Evolutionary conservation across 2,113 vertebrate species (phyloP), one percentile per base, ranked within the genome.

Genomic region (Ancistrus triradiatus): DNA sequence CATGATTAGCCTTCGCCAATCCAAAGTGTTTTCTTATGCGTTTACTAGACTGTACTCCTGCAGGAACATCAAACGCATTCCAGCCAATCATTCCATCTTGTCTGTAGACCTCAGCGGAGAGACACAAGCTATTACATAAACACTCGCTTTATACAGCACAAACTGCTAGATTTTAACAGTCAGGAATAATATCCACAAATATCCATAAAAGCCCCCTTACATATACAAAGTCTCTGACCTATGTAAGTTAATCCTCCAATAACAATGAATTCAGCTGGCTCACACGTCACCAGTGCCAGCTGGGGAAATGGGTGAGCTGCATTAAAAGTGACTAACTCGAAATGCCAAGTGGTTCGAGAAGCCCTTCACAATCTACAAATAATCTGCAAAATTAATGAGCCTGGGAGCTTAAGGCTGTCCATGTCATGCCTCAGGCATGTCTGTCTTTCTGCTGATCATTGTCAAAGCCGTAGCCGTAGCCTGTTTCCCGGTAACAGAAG

Each of bases 131-230:
- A 25, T 59, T 66, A 40, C 42, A 24, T 55, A 65, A 69, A 72
- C 52, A 62, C 40, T 57, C 6, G 11, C 35, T 61, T 62, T 56
- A 35, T 33, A 66, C 40, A 62, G 63, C 37, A 43, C 43, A 62
- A 72, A 63, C 59, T 67, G 35, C 52, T 50, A 63, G 70, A 67
- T 72, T 72, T 72, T 63, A 63, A 63, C 51, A 63, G 59, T 68
- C 59, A 63, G 51, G 40, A 67, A 63, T 57, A 63, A 57, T 67
- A 57, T 61, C 70, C 51, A 46, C 59, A 62, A 72, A 72, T 72
- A 72, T 57, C 44, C 58, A 61, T 67, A 72, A 63, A 44, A 63
- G 63, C 59, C 64, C 13, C 40, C 37, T 61, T 67, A 62, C 58
- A 61, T 67, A 72, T 50, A 72, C 69, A 66, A 52, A 66, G 59